Base-by-base conservation (phyloP, 2,888 invertebrate genomes). In the Eudemis profundana region DNA sequence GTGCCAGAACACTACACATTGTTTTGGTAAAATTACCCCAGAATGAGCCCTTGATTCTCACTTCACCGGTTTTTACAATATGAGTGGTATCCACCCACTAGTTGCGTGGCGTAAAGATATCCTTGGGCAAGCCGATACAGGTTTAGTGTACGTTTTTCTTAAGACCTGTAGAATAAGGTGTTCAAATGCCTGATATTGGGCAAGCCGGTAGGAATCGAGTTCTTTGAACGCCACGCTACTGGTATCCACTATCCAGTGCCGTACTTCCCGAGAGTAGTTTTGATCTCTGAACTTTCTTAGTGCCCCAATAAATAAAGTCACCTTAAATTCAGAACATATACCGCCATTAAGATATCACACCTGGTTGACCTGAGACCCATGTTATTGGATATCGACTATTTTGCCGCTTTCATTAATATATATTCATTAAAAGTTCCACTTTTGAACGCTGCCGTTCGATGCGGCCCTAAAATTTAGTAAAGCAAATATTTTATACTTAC, bases 391-490 rank as follows among this genome's bases (percentile, higher is more conserved):
- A 38, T 49, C 7, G 4, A 8, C 3, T 40, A 23, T 29, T 14
- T 23, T 62, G 15, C 19, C 36, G 23, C 23, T 59, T 59, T 59
- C 57, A 1, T 27, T 51, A 36, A 44, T 51, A 50, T 44, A 49
- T 51, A 57, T 57, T 50, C 27, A 50, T 57, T 23, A 50, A 36
- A 54, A 54, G 54, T 15, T 63, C 56, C 42, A 63, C 49, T 42
- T 63, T 15, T 49, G 40, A 49, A 36, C 8, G 3, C 3, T 33
- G 8, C 12, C n/a, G 21, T 46, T 46, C 17, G 27, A 49, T 40
- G 21, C 4, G 49, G 40, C 40, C 27, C 57, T 57, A 19, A 15
- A 40, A 53, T 38, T 36, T 46, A 14, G 27, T 46, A 15, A 57
- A 38, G 44, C 15, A 2, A 8, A 29, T 38, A 59, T 33, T 8